Base-by-base conservation (phyloP, 2,888 invertebrate genomes). In the Cerceris ruficornis region DNA sequence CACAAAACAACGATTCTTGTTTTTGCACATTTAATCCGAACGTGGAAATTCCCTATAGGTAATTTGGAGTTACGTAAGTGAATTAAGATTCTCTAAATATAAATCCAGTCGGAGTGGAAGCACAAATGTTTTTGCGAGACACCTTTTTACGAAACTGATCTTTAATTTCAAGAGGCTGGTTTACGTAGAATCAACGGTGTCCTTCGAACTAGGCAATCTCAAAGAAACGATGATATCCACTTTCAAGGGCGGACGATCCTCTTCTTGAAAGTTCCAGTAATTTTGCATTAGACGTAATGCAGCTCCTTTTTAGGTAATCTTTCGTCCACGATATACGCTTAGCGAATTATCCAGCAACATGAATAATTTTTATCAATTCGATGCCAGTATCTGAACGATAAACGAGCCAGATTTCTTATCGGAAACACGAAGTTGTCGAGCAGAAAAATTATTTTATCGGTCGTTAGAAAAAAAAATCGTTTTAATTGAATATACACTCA, bases 211-310 rank as follows among this genome's bases (percentile, higher is more conserved):
- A 52, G 8, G 15, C 17, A 46, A 8, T 17, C 52, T 7, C 41
- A 17, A 13, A 69, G 62, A 58, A 50, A 57, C 14, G 39, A 52
- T 66, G 50, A 61, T 43, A 75, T 66, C 59, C 15, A 8, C 49
- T 41, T 46, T 73, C 73, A 76, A 80, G 71, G 59, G 43, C 59
- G n/a, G 6, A 8, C 61, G 6, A 71, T 69, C 43, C 8, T 75
- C 55, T 62, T 49, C 59, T 60, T 49, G n/a, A 28, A 41, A 39
- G 28, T 62, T 58, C 14, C 11, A 14, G 28, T 15, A 4, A 6
- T n/a, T 50, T 54, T n/a, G 11, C 55, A 41, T 60, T 15, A 14
- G 7, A 52, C 7, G 46, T 28, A 28, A 1, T 28, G 2, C 2
- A 28, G 28, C 28, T 28, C 28, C 28, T 28, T 28, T 28, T 28